Evolutionary conservation across 2,888 invertebrate genomes (phyloP), one percentile per base, ranked within the genome.

Genomic region (Dendrolimus houi): DNA sequence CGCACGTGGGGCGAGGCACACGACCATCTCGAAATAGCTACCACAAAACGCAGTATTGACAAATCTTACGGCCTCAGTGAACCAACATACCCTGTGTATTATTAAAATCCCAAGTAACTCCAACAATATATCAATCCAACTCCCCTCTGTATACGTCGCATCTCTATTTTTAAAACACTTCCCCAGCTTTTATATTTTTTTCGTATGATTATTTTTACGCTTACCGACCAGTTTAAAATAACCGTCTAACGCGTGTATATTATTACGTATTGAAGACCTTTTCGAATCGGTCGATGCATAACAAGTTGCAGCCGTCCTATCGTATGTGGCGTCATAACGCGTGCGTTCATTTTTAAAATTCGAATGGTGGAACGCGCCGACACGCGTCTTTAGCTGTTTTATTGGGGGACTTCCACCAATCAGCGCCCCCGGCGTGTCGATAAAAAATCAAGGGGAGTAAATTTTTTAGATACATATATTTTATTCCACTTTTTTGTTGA

Each of bases 51-150:
- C 80, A 83, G 77, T 81, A 87, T 87, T 90, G 90, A 90, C 89
- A 90, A 90, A 90, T 90, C 90, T 89, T 86, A 86, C 81, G 70
- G 87, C 85, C 85, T 85, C 82, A 74, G 77, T 83, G 82, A 85
- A 85, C 85, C 79, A 88, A 89, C 90, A 90, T 84, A 84, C 82
- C 81, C 70, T 78, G 85, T 80, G 84, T 85, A 86, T 88, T 89
- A 89, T 89, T 87, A 88, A 87, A 88, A 88, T 88, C 89, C 88
- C 77, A 79, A 83, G 83, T 87, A 88, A 90, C 87, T 77, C 85
- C 80, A 68, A 76, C 77, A 80, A 89, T 89, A 89, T 83, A 89
- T 89, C 89, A 89, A 84, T 77, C 79, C 75, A 67, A 81, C 83
- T 85, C 86, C 86, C 84, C 82, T 74, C 77, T 74, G 77, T 81